These are phyloP conservation scores for Xestia sexstrigata DNA, from an alignment of 2,888 invertebrate genomes.

Conservation along the genomic window DNA sequence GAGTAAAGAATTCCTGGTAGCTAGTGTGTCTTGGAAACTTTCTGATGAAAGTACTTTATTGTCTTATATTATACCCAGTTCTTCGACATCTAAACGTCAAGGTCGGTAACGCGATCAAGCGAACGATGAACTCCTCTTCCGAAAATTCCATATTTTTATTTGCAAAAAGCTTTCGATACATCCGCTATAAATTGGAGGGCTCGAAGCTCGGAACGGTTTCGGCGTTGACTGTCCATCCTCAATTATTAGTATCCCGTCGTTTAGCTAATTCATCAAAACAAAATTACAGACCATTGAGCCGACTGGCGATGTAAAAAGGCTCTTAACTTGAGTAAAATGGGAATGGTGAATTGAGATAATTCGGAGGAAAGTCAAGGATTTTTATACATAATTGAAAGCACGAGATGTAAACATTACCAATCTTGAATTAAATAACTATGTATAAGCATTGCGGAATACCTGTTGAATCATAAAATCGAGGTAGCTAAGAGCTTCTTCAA, in stretches of 20 bases:
- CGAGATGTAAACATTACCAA: slow-evolving; percentile 13
- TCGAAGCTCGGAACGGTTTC: slow-evolving; percentile 73
- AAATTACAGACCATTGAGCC: slow-evolving; percentile 82
- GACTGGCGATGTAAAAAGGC: slow-evolving; percentile 71
- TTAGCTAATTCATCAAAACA: slow-evolving; percentile 85
- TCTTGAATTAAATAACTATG: slow-evolving; percentile 1
- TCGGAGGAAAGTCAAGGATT: slow-evolving; percentile 39
- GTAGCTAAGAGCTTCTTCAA: slow-evolving; percentile 12
- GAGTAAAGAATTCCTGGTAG: slow-evolving; percentile 23
- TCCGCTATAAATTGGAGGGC: slow-evolving; percentile 80
- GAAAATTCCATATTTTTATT: slow-evolving; percentile 73
- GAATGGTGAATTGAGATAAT: slow-evolving; percentile 47
- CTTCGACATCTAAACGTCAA: slow-evolving; percentile 65
- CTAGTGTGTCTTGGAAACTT: slow-evolving; percentile 46
- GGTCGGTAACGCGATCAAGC: slow-evolving; percentile 69
- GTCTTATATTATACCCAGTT: slow-evolving; percentile 44
- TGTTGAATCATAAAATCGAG: background rate
- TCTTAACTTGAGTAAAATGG: slow-evolving; percentile 57
- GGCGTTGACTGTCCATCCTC: slow-evolving; percentile 72
- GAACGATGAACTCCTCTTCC: slow-evolving; percentile 76
- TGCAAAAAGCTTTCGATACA: slow-evolving; percentile 77
- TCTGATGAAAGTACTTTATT: slow-evolving; percentile 32
- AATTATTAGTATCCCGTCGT: slow-evolving; percentile 80
- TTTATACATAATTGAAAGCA: slow-evolving; percentile 37
- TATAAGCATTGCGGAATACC: background rate